phyloP scores from a whole-genome alignment of 2,113 vertebrate species.

The Bubo scandiacus region DNA sequence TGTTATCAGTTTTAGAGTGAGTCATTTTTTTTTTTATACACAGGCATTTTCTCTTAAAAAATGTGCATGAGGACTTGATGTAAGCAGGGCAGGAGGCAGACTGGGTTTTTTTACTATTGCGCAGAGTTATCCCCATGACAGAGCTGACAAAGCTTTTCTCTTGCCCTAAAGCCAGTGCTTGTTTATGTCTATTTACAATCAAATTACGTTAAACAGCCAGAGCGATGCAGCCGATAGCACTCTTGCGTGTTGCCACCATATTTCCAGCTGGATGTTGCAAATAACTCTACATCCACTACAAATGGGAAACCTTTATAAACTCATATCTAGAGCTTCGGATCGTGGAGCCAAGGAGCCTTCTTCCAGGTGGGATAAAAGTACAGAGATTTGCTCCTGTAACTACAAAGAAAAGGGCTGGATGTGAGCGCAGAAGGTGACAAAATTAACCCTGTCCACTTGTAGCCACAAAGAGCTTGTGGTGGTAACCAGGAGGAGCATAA shows the following conservation, averaged over 20 bases:
- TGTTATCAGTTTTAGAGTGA: neutral
- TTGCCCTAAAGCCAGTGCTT: neutral
- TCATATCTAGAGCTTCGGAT: neutral
- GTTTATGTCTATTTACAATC: neutral
- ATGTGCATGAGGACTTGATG: neutral
- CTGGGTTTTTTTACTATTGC: neutral
- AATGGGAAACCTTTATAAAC: neutral
- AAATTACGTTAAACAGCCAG: neutral
- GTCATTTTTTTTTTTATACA: neutral
- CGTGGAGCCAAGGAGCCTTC: neutral
- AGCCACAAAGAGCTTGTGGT: neutral
- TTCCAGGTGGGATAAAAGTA: neutral
- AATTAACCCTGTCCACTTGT: neutral
- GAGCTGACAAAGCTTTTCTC: neutral
- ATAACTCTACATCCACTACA: neutral
- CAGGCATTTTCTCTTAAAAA: conserved; percentile 22
- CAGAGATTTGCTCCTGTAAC: neutral
- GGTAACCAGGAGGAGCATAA: neutral
- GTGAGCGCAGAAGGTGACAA: neutral
- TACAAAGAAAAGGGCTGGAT: neutral
- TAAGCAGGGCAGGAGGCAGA: neutral
- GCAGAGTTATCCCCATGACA: neutral
- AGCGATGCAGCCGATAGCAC: neutral
- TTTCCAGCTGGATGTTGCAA: neutral
- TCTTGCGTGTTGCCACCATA: fast-evolving